Conservation (phyloP, 2,888 invertebrate genomes). For the Arrhopalites spinosus region DNA sequence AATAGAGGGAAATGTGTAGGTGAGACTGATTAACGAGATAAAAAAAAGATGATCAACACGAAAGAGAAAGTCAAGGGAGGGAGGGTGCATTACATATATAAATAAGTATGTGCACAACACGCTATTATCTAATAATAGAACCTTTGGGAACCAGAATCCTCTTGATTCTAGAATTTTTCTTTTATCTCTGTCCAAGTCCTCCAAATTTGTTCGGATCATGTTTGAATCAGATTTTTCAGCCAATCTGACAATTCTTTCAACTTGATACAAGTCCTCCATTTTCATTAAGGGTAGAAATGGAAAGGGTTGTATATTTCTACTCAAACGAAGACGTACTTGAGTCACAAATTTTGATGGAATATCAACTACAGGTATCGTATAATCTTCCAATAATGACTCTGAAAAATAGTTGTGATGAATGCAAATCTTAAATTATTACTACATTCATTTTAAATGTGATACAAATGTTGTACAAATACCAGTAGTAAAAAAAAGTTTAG, state of each 20-base stretch:
- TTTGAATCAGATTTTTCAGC: constrained; percentile 19
- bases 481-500: no score
- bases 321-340: constrained; percentile 45
- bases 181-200: constrained; percentile 35
- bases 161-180: constrained; percentile 26
- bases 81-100: no score
- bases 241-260: constrained; percentile 32
- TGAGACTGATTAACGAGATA: no score
- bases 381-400: constrained; percentile 7
- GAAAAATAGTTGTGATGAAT: constrained; percentile 1
- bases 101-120: no score
- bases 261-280: constrained; percentile 45
- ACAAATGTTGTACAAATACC: no score
- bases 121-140: background rate
- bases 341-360: constrained; percentile 49
- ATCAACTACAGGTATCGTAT: constrained; percentile 47
- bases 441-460: no score
- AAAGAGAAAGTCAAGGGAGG: no score
- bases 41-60: no score
- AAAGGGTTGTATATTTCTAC: constrained; percentile 48
- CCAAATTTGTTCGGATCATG: constrained; percentile 24
- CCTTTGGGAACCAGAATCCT: constrained; percentile 36
- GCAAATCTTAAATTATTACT: background rate
- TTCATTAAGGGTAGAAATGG: constrained; percentile 47
- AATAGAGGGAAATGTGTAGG: no score